These are phyloP conservation scores for Rhamnusium bicolor DNA, from an alignment of 2,888 invertebrate species.

Conservation along the genomic window DNA sequence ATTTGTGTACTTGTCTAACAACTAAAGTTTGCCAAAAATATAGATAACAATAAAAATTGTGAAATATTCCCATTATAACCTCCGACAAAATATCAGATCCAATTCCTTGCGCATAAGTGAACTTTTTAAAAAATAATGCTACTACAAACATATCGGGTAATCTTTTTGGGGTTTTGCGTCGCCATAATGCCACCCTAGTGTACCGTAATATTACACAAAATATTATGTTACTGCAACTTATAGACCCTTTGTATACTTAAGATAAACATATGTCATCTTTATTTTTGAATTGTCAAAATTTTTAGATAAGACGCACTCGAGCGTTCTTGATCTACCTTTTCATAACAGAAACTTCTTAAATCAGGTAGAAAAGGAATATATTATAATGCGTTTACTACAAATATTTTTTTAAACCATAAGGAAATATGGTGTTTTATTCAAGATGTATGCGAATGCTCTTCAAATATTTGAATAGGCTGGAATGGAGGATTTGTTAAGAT, in stretches of 20 bases:
- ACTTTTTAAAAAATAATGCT: slow-evolving; percentile 60
- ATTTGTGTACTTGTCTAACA: slow-evolving; percentile 26
- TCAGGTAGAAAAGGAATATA: slow-evolving; percentile 56
- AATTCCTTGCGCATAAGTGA: slow-evolving; percentile 61
- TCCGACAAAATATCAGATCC: slow-evolving; percentile 55
- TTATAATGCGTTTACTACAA: slow-evolving; percentile 51
- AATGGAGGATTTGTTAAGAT: slow-evolving; percentile 39
- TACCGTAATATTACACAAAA: slow-evolving; percentile 63
- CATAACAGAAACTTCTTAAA: slow-evolving; percentile 43
- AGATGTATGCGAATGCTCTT: slow-evolving; percentile 5
- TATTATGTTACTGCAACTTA: slow-evolving; percentile 62
- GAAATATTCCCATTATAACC: slow-evolving; percentile 46
- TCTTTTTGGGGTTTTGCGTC: slow-evolving; percentile 52
- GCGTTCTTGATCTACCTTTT: slow-evolving; percentile 53
- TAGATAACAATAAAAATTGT: slow-evolving; percentile 35
- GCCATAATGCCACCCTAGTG: slow-evolving; percentile 56
- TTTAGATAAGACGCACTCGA: slow-evolving; percentile 59
- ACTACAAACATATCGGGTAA: slow-evolving; percentile 62
- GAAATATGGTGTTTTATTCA: slow-evolving; percentile 40
- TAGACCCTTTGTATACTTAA: slow-evolving; percentile 55
- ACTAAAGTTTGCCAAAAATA: slow-evolving; percentile 15
- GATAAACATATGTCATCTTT: slow-evolving; percentile 64
- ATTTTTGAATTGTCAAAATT: slow-evolving; percentile 59
- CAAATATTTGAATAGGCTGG: slow-evolving; percentile 38
- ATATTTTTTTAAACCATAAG: slow-evolving; percentile 50